A percentile compares a stretch with the other conserved stretches of the same genome.
Evolutionary conservation across 1,140 invertebrate species (phyloP).

Genomic region (Leptinotarsa defecta): DNA sequence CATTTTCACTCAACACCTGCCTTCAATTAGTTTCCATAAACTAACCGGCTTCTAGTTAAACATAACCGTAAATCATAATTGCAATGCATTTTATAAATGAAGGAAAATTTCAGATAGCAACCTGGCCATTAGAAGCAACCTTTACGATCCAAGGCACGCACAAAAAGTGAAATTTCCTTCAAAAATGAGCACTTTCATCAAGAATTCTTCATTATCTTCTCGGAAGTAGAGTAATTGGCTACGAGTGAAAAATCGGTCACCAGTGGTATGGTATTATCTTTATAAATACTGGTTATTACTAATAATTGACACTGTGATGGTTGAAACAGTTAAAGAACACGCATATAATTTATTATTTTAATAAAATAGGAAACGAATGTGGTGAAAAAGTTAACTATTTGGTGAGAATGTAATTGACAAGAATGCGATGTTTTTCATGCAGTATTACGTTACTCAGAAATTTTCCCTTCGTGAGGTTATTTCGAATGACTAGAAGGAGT

Average conservation of each 20-base stretch:
- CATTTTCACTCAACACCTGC: too few relatives aligned
- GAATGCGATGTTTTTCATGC: neutral
- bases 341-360: neutral
- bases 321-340: neutral
- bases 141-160: neutral
- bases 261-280: neutral
- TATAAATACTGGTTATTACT: neutral
- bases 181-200: neutral
- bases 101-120: neutral
- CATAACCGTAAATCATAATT: neutral
- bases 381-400: neutral
- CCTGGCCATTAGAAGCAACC: neutral
- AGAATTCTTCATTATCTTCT: neutral
- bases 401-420: neutral
- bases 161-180: constrained; percentile 3
- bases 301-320: neutral
- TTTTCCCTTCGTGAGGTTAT: too few relatives aligned
- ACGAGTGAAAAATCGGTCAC: neutral
- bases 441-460: too few relatives aligned
- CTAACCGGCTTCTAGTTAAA: neutral
- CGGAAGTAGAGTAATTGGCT: neutral
- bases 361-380: neutral
- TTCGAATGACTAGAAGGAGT: too few relatives aligned
- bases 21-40: too few relatives aligned
- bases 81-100: neutral